Percentiles rank a stretch among this genome's conserved stretches.
phyloP scores from a whole-genome alignment of 2,888 invertebrate genomes.

The Plutella xylostella region DNA sequence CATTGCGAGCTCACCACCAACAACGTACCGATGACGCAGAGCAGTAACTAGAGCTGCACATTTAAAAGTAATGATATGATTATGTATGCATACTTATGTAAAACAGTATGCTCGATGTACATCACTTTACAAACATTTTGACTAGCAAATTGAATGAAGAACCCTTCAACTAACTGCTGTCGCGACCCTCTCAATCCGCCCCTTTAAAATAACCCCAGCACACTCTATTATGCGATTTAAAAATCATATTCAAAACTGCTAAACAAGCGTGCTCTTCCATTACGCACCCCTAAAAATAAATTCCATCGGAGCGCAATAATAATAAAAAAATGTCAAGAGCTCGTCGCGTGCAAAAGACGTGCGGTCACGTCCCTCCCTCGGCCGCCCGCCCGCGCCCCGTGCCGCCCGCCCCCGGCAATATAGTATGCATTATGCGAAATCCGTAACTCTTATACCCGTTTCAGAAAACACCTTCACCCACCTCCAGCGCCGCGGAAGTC shows the following conservation, averaged over 20 bases:
- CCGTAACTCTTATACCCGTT: conserved; percentile 63
- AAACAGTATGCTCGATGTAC: too few species aligned
- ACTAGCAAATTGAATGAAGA: not conserved
- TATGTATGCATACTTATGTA: too few species aligned
- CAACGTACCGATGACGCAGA: too few species aligned
- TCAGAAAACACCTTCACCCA: conserved; percentile 52
- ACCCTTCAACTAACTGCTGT: conserved; percentile 12
- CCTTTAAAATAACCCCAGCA: conserved; percentile 48
- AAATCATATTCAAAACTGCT: conserved; percentile 66
- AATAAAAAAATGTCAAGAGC: conserved; percentile 69
- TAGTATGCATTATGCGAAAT: conserved; percentile 71
- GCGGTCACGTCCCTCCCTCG: conserved; percentile 52
- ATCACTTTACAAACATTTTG: too few species aligned
- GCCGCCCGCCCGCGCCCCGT: conserved; percentile 16
- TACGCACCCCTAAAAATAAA: conserved; percentile 55
- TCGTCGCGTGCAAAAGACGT: conserved; percentile 68
- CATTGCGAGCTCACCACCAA: too few species aligned
- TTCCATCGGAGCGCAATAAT: conserved; percentile 69
- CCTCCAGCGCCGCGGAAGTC: conserved; percentile 6
- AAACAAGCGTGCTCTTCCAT: conserved; percentile 55
- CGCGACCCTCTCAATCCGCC: too few species aligned
- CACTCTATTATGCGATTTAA: conserved; percentile 66
- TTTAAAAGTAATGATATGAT: too few species aligned
- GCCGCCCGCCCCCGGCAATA: conserved; percentile 35
- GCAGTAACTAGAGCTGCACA: too few species aligned